Base-by-base conservation (phyloP, 2,888 invertebrate species). In the Agrotis ipsilon region DNA sequence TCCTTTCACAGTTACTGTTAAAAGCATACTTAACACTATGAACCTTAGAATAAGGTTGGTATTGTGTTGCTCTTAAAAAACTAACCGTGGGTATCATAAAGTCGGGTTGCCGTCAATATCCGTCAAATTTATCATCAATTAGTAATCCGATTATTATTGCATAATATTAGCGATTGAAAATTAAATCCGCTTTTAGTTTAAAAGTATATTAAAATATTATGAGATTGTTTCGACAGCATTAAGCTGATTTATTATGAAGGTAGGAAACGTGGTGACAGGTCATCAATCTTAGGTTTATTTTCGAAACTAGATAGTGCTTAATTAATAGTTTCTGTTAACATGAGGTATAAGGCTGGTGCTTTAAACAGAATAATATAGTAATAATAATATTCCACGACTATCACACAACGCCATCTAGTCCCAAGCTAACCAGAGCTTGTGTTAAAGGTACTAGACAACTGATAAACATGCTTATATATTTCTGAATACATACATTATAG, bases 81-180 rank as follows among this genome's bases (percentile, higher is more conserved):
- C 13, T 19, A 3, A 19, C 45, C 14, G 45, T 59, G 24, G 1
- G 16, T 18, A 49, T 19, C 59, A 14, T 7, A 52, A 27, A 67
- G 46, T 57, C 57, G 9, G 7, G 60, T 51, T 64, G 63, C 52
- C 63, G 75, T 75, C 78, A 7, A 64, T 18, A 54, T n/a, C 45
- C 61, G 32, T 66, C 66, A 61, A 73, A 68, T 75, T 80, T 68
- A 67, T 65, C 70, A 75, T 71, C 66, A 71, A 77, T 74, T 74
- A 75, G 52, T 83, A 75, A 83, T 72, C 75, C 68, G 81, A 78
- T 81, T 75, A 72, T 39, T 64, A 21, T 18, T 61, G 68, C 72
- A 67, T 39, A 39, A 39, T 13, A 78, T 80, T 75, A 75, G 58
- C 58, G 55, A 68, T 74, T 64, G 52, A 57, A 67, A 70, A 51